These are phyloP conservation scores for Oxygymnocypris stewartii DNA, from an alignment of 2,113 vertebrate genomes.

Conservation along the genomic window DNA sequence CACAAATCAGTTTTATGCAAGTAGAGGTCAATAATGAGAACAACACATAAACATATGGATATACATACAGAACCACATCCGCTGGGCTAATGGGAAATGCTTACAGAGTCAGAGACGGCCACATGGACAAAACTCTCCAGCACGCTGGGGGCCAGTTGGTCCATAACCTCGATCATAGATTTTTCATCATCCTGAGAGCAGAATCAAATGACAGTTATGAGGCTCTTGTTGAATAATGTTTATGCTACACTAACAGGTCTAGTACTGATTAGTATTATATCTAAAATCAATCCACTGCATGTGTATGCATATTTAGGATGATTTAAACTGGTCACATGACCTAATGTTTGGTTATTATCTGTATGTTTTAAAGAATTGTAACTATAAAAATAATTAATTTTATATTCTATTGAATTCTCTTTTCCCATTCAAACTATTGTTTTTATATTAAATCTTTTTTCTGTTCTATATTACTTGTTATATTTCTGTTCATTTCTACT, in stretches of 20 bases:
- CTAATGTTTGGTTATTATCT: not conserved
- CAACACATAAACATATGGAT: not conserved
- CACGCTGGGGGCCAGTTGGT: slow-evolving; percentile 94
- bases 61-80: slow-evolving; percentile 2
- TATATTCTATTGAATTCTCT: not conserved
- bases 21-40: not conserved
- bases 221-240: not conserved
- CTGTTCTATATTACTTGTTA: not conserved
- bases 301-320: not conserved
- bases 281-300: not conserved
- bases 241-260: not conserved
- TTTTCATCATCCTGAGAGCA: slow-evolving; percentile 91
- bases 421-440: not conserved
- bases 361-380: not conserved
- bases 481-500: not conserved
- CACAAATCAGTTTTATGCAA: not conserved
- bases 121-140: slow-evolving; percentile 97
- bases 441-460: not conserved
- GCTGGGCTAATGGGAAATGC: slow-evolving; percentile 55
- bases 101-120: slow-evolving; percentile 92
- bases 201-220: not conserved
- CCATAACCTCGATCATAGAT: slow-evolving; percentile 98
- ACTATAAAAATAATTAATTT: no score
- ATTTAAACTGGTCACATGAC: not conserved
- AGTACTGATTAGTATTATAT: not conserved